A percentile compares a stretch with the other conserved stretches of the same genome.
Evolutionary conservation across 2,113 vertebrate genomes (phyloP).

Genomic region (Callocephalon fimbriatum): DNA sequence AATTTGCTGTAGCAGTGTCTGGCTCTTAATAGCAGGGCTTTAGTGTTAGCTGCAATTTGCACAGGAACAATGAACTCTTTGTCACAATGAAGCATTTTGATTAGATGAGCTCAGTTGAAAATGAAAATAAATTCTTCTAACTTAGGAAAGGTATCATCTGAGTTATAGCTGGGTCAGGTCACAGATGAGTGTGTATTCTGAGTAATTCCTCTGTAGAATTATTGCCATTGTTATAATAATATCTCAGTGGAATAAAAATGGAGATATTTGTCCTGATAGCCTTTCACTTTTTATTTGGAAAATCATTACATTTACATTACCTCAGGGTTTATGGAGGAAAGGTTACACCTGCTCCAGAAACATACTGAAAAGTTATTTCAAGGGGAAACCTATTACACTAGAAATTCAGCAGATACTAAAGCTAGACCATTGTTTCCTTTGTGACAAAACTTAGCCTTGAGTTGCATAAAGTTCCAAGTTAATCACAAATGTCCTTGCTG

Average conservation of each 20-base stretch:
- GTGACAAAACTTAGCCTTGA: background rate
- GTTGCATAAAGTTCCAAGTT: background rate
- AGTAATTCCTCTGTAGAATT: slow-evolving; percentile 81
- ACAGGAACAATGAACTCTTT: slow-evolving; percentile 76
- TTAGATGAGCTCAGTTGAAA: slow-evolving; percentile 75
- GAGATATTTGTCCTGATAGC: slow-evolving; percentile 77
- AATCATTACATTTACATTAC: slow-evolving; percentile 72
- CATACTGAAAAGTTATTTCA: slow-evolving; percentile 56
- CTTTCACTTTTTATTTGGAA: slow-evolving; percentile 80
- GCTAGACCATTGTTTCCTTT: background rate
- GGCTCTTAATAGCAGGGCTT: background rate
- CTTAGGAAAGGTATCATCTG: slow-evolving; percentile 70
- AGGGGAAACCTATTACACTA: slow-evolving; percentile 40
- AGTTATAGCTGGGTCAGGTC: slow-evolving; percentile 80
- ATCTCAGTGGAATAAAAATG: slow-evolving; percentile 78
- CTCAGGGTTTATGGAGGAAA: slow-evolving; percentile 21
- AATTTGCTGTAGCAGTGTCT: background rate
- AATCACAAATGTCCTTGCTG: background rate
- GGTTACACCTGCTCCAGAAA: slow-evolving; percentile 29
- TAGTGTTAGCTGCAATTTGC: slow-evolving; percentile 48
- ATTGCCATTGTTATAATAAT: slow-evolving; percentile 79
- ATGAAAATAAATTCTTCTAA: slow-evolving; percentile 85
- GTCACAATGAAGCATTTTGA: slow-evolving; percentile 79
- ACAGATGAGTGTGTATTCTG: slow-evolving; percentile 68
- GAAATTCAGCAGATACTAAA: slow-evolving; percentile 30